Conservation (phyloP, 1,140 invertebrate species). For the Triops longicaudatus region DNA sequence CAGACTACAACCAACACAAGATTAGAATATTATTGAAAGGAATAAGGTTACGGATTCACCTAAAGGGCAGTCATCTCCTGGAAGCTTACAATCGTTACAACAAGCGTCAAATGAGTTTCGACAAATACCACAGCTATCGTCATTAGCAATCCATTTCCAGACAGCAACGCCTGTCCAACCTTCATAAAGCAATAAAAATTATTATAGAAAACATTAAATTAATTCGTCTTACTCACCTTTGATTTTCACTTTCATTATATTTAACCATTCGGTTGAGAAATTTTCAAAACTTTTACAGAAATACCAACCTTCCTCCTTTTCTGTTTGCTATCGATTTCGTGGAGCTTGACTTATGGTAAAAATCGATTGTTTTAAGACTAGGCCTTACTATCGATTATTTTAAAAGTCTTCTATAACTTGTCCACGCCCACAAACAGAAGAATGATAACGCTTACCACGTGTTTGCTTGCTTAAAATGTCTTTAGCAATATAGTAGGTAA, state of each 20-base stretch:
- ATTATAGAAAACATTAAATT: neutral
- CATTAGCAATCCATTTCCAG: conserved; percentile 97
- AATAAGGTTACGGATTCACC: conserved; percentile 41
- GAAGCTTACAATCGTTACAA: conserved; percentile 96
- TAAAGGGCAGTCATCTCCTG: conserved; percentile 95
- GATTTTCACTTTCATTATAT: conserved; percentile 22
- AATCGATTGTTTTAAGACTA: too few relatives aligned
- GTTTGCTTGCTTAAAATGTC: too few relatives aligned
- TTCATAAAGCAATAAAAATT: conserved; percentile 37
- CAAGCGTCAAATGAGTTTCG: conserved; percentile 97
- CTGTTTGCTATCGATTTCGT: too few relatives aligned
- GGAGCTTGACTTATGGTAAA: too few relatives aligned
- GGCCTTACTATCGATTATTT: too few relatives aligned
- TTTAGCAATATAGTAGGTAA: too few relatives aligned
- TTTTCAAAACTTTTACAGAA: neutral
- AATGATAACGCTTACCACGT: too few relatives aligned
- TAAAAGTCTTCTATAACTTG: too few relatives aligned
- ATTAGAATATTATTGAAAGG: conserved; percentile 17
- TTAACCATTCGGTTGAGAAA: neutral
- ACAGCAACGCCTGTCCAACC: conserved; percentile 91
- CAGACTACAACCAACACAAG: conserved; percentile 60
- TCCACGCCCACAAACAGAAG: too few relatives aligned
- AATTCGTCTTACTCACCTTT: conserved; percentile 26
- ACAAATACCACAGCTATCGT: conserved; percentile 98
- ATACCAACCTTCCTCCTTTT: too few relatives aligned